Base-by-base conservation (phyloP, 2,113 vertebrate genomes). In the Morone saxatilis region DNA sequence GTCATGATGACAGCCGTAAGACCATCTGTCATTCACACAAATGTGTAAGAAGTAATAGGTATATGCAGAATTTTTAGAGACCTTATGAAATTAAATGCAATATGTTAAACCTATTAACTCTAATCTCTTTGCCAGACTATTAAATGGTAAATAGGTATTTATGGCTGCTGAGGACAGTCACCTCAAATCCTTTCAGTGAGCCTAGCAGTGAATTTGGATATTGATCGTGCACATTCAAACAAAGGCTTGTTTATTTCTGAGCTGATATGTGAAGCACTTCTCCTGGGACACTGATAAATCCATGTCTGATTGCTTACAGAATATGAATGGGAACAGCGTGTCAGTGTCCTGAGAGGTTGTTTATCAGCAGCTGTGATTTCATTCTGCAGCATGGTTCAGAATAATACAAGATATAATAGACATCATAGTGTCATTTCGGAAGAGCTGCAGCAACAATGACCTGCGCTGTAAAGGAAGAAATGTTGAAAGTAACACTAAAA, bases 291-390 rank as follows among this genome's bases (percentile, higher is more conserved):
- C 36, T 61, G 66, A 80, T 54, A 50, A 71, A 77, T 79, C 73
- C 62, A 11, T 53, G 48, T 88, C 57, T 43, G 84, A 75, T 71
- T 78, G 65, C 50, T 88, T 85, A 77, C 50, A 51, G 36, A 67
- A 71, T 54, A 43, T 57, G 36, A 83, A 77, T 45, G 54, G 67
- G 53, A 80, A 78, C 41, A 41, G 62, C 36, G 0, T 22, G 69
- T 78, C 72, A 38, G 72, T 69, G 82, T 82, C 77, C 70, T 40
- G 59, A 61, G 70, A 78, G 76, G 14, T 6, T 76, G 81, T 89
- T 90, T 70, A 83, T 86, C 81, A 70, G 76, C 17, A 0, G 31
- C 47, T 25, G 40, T 41, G 66, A 63, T 78, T 87, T 63, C 43
- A 80, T 59, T 72, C 65, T 61, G 79, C 69, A 48, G 72, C 4